These are phyloP conservation scores for Heliangelus exortis DNA, from an alignment of 2,797 vertebrate genomes.

Conservation along the genomic window DNA sequence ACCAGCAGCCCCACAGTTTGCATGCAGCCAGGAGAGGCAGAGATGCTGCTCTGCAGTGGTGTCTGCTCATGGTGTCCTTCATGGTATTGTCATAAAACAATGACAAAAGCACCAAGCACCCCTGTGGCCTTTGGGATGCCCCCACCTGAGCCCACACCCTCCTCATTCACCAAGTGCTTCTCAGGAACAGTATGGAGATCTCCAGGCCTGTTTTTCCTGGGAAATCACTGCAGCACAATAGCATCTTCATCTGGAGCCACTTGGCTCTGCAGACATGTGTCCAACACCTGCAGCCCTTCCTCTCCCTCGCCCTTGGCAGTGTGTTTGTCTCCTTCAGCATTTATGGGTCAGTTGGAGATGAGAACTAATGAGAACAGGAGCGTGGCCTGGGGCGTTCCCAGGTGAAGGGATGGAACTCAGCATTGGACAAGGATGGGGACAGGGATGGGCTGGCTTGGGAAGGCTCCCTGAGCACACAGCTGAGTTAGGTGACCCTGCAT, in stretches of 20 bases:
- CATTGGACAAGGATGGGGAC: neutral
- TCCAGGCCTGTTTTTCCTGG: constrained; percentile 32
- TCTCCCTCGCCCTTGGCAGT: neutral
- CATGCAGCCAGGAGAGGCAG: neutral
- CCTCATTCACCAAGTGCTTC: neutral
- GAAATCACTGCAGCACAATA: constrained; percentile 34
- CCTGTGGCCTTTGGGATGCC: neutral
- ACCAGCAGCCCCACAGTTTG: fast-evolving
- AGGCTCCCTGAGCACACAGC: neutral
- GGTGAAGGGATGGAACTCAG: neutral
- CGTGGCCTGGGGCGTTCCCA: neutral
- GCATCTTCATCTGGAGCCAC: constrained; percentile 14
- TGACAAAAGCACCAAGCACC: neutral
- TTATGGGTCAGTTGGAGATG: constrained; percentile 36
- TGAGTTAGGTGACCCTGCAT: neutral
- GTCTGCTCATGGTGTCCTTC: neutral
- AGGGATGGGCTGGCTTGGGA: neutral
- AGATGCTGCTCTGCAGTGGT: neutral
- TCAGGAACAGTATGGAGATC: neutral
- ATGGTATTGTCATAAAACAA: fast-evolving
- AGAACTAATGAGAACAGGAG: neutral
- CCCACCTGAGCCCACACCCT: neutral
- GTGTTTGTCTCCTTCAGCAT: constrained; percentile 36
- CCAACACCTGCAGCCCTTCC: constrained; percentile 38
- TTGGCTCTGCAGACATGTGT: neutral